These are phyloP conservation scores for Globodera ellingtonae DNA, from an alignment of 1,140 invertebrate genomes.

Conservation along the genomic window DNA sequence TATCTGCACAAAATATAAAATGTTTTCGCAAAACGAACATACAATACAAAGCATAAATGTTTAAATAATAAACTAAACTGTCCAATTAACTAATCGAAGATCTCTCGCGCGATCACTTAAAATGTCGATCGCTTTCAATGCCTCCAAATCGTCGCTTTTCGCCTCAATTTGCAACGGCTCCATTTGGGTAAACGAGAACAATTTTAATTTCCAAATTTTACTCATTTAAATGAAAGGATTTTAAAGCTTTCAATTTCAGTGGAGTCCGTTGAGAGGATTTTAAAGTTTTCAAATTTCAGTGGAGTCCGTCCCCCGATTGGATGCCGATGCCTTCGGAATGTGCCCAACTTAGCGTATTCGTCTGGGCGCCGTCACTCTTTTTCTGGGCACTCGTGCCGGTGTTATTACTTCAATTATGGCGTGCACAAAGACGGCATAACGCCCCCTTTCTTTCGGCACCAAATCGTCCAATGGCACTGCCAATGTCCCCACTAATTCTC, in stretches of 20 bases:
- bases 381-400: constrained; percentile 50
- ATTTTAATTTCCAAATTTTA: constrained; percentile 13
- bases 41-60: too few relatives aligned
- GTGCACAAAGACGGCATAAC: constrained; percentile 31
- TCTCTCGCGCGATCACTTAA: too few relatives aligned
- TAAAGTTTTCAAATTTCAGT: too few relatives aligned
- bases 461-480: constrained; percentile 30
- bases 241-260: too few relatives aligned
- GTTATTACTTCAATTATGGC: constrained; percentile 52
- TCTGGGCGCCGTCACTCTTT: constrained; percentile 58
- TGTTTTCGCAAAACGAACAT: too few relatives aligned
- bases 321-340: constrained; percentile 51
- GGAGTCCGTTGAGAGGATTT: background rate
- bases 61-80: too few relatives aligned
- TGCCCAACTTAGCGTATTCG: constrained; percentile 58
- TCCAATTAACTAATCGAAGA: too few relatives aligned
- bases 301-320: background rate
- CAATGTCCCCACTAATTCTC: constrained; percentile 51
- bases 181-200: constrained; percentile 32
- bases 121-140: background rate
- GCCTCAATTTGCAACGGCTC: background rate
- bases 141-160: background rate
- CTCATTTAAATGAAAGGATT: background rate
- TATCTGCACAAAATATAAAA: too few relatives aligned
- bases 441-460: background rate